Percentiles rank a stretch among this genome's conserved stretches.
phyloP scores from a whole-genome alignment of 64 coral and sea anemone genomes.

The Montipora sp. region DNA sequence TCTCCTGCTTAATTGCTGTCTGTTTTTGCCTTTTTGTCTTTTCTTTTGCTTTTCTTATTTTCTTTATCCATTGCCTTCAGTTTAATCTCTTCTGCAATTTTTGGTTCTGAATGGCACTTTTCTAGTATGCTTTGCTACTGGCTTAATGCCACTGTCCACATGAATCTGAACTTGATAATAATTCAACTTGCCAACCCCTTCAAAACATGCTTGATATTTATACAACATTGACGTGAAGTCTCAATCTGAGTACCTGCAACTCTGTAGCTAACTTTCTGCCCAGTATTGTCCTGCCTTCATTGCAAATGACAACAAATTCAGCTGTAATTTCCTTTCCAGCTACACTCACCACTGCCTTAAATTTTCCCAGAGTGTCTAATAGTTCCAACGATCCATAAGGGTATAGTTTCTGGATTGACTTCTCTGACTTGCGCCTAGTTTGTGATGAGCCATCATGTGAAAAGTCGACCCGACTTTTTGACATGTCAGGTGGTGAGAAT shows the following conservation, averaged over 20 bases:
- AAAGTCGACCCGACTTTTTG: too few relatives aligned
- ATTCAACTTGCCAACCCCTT: conserved; percentile 59
- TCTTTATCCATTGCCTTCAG: too few relatives aligned
- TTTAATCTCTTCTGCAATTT: too few relatives aligned
- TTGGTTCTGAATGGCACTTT: conserved; percentile 47
- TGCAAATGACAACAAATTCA: conserved; percentile 56
- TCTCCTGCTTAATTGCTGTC: too few relatives aligned
- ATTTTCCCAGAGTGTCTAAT: conserved; percentile 32
- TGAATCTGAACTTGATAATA: conserved; percentile 55
- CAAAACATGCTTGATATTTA: conserved; percentile 13
- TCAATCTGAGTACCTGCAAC: neutral
- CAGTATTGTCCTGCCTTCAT: conserved; percentile 37
- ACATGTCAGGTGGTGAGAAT: too few relatives aligned
- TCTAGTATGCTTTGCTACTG: conserved; percentile 17
- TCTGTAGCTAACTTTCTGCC: conserved; percentile 42
- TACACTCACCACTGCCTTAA: conserved; percentile 13
- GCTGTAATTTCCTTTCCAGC: neutral
- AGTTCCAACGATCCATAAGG: conserved; percentile 58
- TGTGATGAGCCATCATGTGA: too few relatives aligned
- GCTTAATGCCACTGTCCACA: conserved; percentile 14
- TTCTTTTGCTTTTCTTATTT: too few relatives aligned
- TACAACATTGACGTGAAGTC: conserved; percentile 25
- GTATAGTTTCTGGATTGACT: conserved; percentile 55
- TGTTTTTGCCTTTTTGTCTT: too few relatives aligned
- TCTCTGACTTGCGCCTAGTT: conserved; percentile 7